phyloP scores from a whole-genome alignment of 2,888 invertebrate genomes.

The Gandaritis pyraliata region DNA sequence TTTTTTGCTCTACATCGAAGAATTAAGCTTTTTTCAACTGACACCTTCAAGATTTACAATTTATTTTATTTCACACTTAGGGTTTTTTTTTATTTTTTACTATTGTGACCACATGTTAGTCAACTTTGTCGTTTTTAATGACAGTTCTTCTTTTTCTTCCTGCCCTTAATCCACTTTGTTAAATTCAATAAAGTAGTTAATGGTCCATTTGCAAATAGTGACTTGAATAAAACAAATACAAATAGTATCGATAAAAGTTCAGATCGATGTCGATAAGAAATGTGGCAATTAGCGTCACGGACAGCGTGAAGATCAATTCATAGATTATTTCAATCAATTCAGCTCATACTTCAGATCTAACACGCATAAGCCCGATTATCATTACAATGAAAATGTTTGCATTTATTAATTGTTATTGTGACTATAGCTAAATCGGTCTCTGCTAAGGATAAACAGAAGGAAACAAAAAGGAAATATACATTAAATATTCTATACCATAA shows the following conservation, averaged over 20 bases:
- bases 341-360: conserved; percentile 55
- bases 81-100: too few species aligned
- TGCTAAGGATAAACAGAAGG: conserved; percentile 15
- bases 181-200: too few species aligned
- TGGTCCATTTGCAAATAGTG: too few species aligned
- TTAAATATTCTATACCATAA: too few species aligned
- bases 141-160: too few species aligned
- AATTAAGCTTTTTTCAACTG: too few species aligned
- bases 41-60: too few species aligned
- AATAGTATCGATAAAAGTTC: conserved; percentile 55
- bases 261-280: conserved; percentile 60
- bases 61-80: too few species aligned
- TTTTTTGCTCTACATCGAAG: conserved; percentile 16
- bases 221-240: conserved; percentile 21
- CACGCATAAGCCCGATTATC: conserved; percentile 49
- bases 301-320: conserved; percentile 63
- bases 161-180: too few species aligned
- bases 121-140: too few species aligned
- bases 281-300: conserved; percentile 74
- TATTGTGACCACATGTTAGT: too few species aligned
- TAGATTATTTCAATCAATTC: conserved; percentile 68
- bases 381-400: conserved; percentile 42
- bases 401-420: conserved; percentile 24
- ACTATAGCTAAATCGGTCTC: conserved; percentile 13
- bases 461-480: background rate